phyloP scores from a whole-genome alignment of 2,113 vertebrate genomes.

The Pseudorectes ferrugineus region DNA sequence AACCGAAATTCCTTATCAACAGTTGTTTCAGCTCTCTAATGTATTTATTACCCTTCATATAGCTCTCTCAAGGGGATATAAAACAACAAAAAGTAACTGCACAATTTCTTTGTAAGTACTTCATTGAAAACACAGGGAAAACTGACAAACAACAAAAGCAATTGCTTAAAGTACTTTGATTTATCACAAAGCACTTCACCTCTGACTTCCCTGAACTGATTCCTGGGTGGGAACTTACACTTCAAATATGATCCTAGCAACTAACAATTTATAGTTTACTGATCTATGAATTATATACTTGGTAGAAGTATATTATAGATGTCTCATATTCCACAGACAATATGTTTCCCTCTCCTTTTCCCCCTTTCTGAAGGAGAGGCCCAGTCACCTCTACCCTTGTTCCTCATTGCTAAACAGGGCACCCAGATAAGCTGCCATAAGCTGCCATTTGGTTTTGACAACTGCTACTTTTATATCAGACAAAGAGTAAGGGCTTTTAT shows the following conservation, averaged over 20 bases:
- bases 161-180: background rate
- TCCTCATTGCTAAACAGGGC: conserved; percentile 1
- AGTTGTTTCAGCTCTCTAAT: background rate
- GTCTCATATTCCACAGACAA: background rate
- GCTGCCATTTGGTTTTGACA: background rate
- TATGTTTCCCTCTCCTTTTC: background rate
- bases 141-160: background rate
- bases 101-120: background rate
- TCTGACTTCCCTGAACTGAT: background rate
- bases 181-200: background rate
- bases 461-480: background rate
- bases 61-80: background rate
- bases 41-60: conserved; percentile 51
- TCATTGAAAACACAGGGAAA: conserved; percentile 4
- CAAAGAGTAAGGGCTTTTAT: background rate
- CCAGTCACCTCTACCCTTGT: background rate
- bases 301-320: background rate
- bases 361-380: background rate
- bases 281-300: background rate
- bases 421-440: conserved; percentile 13
- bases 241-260: background rate
- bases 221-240: background rate
- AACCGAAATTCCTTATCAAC: conserved; percentile 51
- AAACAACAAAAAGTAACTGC: conserved; percentile 5
- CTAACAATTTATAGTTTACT: background rate